Base-by-base conservation (phyloP, 2,113 vertebrate genomes). In the Leptosomus discolor region DNA sequence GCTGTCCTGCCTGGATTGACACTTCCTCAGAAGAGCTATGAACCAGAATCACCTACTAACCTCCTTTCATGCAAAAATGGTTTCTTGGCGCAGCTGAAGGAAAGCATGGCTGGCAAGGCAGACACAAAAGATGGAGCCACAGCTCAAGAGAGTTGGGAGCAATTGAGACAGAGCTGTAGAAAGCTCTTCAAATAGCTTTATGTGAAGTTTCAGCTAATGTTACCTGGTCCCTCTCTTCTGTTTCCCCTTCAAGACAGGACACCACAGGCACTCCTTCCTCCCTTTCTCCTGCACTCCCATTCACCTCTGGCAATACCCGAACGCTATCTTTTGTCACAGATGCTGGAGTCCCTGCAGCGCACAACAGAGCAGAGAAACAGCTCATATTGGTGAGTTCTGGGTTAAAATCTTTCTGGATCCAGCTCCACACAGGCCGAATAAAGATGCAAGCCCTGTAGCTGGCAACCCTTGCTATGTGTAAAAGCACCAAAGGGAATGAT, bases 31-130 rank as follows among this genome's bases (percentile, higher is more conserved):
- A 60, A 85, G 60, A 60, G 21, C 43, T 57, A 23, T 6, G 56
- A 74, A 53, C 68, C 24, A 18, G 19, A 48, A 60, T 88, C 53
- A 51, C 56, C 61, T 64, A 43, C 85, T 82, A 39, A 93, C 46
- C 48, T 90, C 67, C 50, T 85, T 70, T 39, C 46, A 48, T 9
- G 12, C 15, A 85, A 36, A 89, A 71, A 60, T 6, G 8, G 9
- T 58, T 91, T 91, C 19, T 36, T 67, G 64, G 37, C 18, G 1
- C 2, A 50, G 27, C 5, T 45, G 30, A 54, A 86, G 48, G 68
- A 81, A 74, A 26, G 54, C 0, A 1, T 17, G n/a, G 34, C 32
- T 61, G 46, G n/a, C 1, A 2, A 84, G 37, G 54, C 11, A 12
- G 20, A n/a, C n/a, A 81, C 50, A 58, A 76, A 67, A 45, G 11